These are phyloP conservation scores for Eurosta solidaginis DNA, from an alignment of 1,140 invertebrate species.

Conservation along the genomic window DNA sequence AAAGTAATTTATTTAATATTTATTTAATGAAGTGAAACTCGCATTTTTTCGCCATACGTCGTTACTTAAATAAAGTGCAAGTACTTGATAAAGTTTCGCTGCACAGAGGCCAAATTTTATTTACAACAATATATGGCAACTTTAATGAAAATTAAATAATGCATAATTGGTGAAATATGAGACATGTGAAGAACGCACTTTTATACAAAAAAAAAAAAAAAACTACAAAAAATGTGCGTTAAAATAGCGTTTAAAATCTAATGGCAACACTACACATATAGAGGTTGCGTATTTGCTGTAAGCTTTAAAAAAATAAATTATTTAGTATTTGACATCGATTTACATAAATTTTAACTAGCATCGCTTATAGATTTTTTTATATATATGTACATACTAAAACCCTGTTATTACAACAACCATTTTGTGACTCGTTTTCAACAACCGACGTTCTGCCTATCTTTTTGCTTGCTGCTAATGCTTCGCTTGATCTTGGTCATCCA, in stretches of 20 bases:
- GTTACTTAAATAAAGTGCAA: not conserved
- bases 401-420: not conserved
- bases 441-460: not conserved
- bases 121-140: slow-evolving; percentile 24
- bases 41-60: not conserved
- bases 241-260: not conserved
- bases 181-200: not conserved
- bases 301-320: too few species aligned
- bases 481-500: slow-evolving; percentile 39
- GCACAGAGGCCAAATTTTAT: slow-evolving; percentile 6
- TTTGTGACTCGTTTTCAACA: not conserved
- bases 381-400: not conserved
- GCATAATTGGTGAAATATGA: not conserved
- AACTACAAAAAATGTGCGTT: not conserved
- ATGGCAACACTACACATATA: not conserved
- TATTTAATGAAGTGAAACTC: slow-evolving; percentile 3
- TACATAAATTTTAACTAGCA: not conserved
- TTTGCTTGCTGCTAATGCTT: slow-evolving; percentile 35
- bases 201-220: slow-evolving; percentile 1
- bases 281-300: too few species aligned
- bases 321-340: not conserved
- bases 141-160: not conserved
- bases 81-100: not conserved
- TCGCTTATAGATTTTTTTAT: not conserved
- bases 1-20: not conserved